Conservation (phyloP, 2,113 vertebrate genomes). For the Stercorarius parasiticus region DNA sequence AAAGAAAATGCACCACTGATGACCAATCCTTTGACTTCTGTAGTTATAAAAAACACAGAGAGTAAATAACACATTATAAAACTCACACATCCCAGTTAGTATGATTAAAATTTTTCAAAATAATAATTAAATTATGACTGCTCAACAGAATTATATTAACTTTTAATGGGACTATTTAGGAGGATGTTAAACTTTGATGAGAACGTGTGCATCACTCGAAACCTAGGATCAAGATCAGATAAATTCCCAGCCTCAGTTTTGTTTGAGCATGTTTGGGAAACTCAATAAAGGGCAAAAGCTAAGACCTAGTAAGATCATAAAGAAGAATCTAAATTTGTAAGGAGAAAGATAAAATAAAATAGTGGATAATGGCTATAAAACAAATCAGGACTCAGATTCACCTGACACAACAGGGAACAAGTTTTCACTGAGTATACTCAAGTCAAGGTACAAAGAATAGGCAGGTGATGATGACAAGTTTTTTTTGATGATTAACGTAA, state of each 20-base stretch:
- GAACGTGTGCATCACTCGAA: background rate
- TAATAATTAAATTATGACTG: background rate
- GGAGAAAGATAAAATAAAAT: background rate
- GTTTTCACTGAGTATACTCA: background rate
- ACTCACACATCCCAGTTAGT: background rate
- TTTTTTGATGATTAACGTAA: background rate
- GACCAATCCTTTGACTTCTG: background rate
- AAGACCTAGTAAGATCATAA: background rate
- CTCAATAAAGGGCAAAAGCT: background rate
- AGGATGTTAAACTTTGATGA: background rate
- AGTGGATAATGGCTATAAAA: background rate
- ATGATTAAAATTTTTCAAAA: background rate
- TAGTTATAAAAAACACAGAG: background rate
- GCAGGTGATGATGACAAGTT: accelerated
- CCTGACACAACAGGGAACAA: background rate
- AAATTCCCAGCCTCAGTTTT: background rate
- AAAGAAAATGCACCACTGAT: background rate
- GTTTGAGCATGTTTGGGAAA: background rate
- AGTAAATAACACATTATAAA: background rate
- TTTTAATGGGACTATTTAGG: background rate
- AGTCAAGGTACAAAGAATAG: background rate
- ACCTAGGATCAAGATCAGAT: background rate
- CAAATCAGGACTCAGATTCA: background rate
- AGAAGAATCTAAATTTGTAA: background rate
- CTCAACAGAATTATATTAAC: background rate